Base-by-base conservation (phyloP, 2,113 vertebrate species). In the Grammomys dolichurus region DNA sequence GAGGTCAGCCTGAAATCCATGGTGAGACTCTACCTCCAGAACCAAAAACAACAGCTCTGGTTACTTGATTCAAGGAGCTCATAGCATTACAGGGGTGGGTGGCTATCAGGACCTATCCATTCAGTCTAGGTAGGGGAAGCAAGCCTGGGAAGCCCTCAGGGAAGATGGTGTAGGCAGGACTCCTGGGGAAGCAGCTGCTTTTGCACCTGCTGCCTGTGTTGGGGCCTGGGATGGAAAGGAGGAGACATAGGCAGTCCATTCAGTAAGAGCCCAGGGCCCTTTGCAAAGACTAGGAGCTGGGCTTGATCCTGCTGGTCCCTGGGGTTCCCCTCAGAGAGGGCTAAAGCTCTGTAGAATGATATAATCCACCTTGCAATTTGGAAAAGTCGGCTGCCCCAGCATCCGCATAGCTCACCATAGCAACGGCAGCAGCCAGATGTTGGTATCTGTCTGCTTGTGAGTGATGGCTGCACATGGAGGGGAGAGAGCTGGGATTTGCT, bases 311-410 rank as follows among this genome's bases (percentile, higher is more conserved):
- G 1, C 75, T 60, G 93, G 90, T 36, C 70, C 40, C 76, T 6
- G 36, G 24, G 20, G 82, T 24, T 87, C 69, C 85, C 80, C 56
- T 92, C 26, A 9, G 40, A 75, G 40, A 63, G 77, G 90, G 70
- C 40, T 92, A 76, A 84, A 73, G 69, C 89, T 91, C 81, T 87
- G 60, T 22, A 22, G 58, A 92, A 78, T 95, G 93, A 95, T 70
- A 43, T 96, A 78, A 95, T 93, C 91, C 94, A 90, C 87, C 90
- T 93, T 90, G 90, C 80, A 69, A 78, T 93, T 92, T 69, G 91
- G 89, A 84, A 82, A 82, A 80, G 58, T 89, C 67, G 16, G 46
- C 93, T 84, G 77, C 65, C 65, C 92, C 92, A 36, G 82, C 24
- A 56, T 82, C 40, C 1, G 16, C 84, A 86, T 86, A 86, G 60